Base-by-base conservation (phyloP, 2,888 invertebrate genomes). In the Synanthedon tipuliformis region DNA sequence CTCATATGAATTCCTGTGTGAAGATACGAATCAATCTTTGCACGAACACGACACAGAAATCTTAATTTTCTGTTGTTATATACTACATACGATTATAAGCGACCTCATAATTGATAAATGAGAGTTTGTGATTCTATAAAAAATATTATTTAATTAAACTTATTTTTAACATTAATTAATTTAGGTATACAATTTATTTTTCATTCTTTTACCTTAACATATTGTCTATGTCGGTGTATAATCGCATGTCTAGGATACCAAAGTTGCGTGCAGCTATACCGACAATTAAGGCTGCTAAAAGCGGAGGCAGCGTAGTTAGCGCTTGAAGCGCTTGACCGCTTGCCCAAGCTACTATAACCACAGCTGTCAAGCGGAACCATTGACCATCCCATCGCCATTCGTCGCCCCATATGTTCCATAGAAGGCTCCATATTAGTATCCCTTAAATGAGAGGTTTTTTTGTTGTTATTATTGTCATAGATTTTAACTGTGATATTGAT, bases 181-280 rank as follows among this genome's bases (percentile, higher is more conserved):
- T 34, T 8, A n/a, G n/a, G n/a, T n/a, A 8, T 34, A 1, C 18
- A n/a, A 4, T 8, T 1, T 8, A 34, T 23, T 50, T 34, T n/a
- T 15, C 0, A 12, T 34, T 48, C 11, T 51, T 40, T 52, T 64
- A 86, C 87, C 86, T 80, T 57, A 87, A 65, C 61, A 82, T 80
- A 12, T 61, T 59, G 55, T 87, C 87, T 13, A 85, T 62, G 4
- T 78, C 64, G 2, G 72, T 69, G 53, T 75, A 75, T 2, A 78
- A 60, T 52, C 79, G 62, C 81, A 87, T 86, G 48, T 85, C 78
- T 1, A 87, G 69, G 15, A 80, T 73, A 1, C 70, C 77, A 0
- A 82, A 54, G 53, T 85, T 71, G 13, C 81, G 69, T 1, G 81
- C 84, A 0, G 78, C 61, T 45, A 87, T 81, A 12, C 87, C 87